Base-by-base conservation (phyloP, 1,140 invertebrate genomes). In the Dreissena polymorpha region DNA sequence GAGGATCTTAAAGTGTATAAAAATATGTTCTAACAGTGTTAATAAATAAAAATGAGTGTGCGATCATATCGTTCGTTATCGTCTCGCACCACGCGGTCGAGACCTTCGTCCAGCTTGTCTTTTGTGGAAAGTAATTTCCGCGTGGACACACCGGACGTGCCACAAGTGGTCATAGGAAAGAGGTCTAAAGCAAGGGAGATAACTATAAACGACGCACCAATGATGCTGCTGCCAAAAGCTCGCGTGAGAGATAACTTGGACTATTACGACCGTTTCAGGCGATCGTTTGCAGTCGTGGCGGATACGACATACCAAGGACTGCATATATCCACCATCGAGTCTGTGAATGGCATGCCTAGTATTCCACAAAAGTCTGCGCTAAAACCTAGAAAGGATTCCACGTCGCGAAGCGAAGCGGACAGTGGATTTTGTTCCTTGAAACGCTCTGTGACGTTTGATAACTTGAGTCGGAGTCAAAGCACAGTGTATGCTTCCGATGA, bases 361-460 rank as follows among this genome's bases (percentile, higher is more conserved):
- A 10, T 64, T 12, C 49, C 71, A 16, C 70, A 57, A 18, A 82
- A 74, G 51, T 74, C 79, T n/a, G 79, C 57, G 0, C 49, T 82
- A 18, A 82, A 82, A 74, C 39, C 55, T 1, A 29, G 79, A 23
- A 18, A 63, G 51, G 55, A 49, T 18, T 82, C 79, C 5, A 74
- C 74, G 10, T 67, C 79, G 12, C 70, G 71, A 0, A 82, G 79
- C 65, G 79, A 82, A 16, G 71, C 79, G 14, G 79, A 82, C 64
- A 82, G 79, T 53, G 79, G 79, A 55, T 72, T 82, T 60, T 72
- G 49, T 27, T 82, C 79, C 5, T 18, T 82, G 23, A 82, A 82
- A 74, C 60, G 79, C 18, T 53, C 79, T 6, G 79, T 82, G n/a
- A 82, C 79, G 21, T 82, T 82, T 64, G 79, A 82, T 23, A 82